Conservation (phyloP, 2,797 vertebrate species). For the Myotis myotis region DNA sequence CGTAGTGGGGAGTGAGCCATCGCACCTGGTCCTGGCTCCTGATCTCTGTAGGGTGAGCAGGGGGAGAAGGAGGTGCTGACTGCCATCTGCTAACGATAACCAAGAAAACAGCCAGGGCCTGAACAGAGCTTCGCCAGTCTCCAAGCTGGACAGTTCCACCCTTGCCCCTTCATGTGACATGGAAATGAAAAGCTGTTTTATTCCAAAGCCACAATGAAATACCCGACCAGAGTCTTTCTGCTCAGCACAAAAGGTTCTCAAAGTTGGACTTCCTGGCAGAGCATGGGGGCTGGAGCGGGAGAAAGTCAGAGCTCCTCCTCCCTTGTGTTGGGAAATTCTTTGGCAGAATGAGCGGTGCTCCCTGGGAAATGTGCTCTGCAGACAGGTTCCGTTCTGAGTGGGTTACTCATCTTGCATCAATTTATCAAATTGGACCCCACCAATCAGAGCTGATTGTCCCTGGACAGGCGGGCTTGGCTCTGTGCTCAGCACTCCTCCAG, state of each 20-base stretch:
- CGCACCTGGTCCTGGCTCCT: neutral
- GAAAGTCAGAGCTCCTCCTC: conserved; percentile 5
- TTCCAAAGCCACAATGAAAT: neutral
- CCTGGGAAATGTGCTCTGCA: conserved; percentile 23
- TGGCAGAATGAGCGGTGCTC: conserved; percentile 47
- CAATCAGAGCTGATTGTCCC: neutral
- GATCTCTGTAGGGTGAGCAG: neutral
- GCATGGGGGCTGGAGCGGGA: neutral
- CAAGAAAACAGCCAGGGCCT: neutral
- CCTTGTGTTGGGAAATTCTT: neutral
- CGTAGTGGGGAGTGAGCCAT: neutral
- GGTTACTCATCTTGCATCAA: conserved; percentile 18
- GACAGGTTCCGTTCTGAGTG: neutral
- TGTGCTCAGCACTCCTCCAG: neutral
- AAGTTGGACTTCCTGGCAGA: neutral
- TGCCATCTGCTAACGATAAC: conserved; percentile 7
- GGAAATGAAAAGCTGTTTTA: conserved; percentile 54
- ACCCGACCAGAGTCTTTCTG: conserved; percentile 11
- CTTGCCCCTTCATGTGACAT: neutral
- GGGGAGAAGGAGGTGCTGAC: neutral
- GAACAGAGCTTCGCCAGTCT: neutral
- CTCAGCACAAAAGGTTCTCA: conserved; percentile 40
- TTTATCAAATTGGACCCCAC: neutral
- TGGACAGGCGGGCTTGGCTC: neutral
- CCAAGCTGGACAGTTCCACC: neutral